These are phyloP conservation scores for Polymixis flavicincta DNA, from an alignment of 2,888 invertebrate genomes.

Conservation along the genomic window DNA sequence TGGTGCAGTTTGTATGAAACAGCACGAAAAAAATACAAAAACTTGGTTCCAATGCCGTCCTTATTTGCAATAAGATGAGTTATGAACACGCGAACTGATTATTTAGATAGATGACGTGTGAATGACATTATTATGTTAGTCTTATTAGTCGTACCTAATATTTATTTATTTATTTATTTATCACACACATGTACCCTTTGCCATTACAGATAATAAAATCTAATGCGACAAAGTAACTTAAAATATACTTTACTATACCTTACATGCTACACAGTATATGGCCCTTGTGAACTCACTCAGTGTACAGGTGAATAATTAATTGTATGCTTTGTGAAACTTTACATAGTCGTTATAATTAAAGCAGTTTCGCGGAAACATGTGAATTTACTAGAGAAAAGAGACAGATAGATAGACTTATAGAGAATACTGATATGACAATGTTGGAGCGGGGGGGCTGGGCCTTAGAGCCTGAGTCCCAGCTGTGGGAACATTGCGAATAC, in stretches of 20 bases:
- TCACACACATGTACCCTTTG: no score
- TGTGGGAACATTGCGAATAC: background rate
- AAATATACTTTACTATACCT: no score
- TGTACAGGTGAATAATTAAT: no score
- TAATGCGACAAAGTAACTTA: no score
- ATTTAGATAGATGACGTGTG: conserved; percentile 1
- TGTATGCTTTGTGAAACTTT: background rate
- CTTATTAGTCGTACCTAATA: background rate
- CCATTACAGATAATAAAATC: no score
- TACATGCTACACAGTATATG: no score
- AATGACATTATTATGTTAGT: background rate
- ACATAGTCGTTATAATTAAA: background rate
- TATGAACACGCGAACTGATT: conserved; percentile 35
- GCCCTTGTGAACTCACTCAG: no score
- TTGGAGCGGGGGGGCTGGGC: background rate
- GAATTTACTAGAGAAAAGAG: background rate
- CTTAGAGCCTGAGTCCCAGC: background rate
- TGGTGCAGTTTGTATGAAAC: conserved; percentile 26
- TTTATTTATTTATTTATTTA: no score
- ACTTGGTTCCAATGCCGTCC: conserved; percentile 37
- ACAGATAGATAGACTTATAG: background rate
- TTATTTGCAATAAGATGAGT: conserved; percentile 29
- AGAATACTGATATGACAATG: no score
- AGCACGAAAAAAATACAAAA: conserved; percentile 6
- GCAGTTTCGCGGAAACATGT: background rate